These are phyloP conservation scores for Mustela lutreola DNA, from an alignment of 2,113 vertebrate genomes.

Conservation along the genomic window DNA sequence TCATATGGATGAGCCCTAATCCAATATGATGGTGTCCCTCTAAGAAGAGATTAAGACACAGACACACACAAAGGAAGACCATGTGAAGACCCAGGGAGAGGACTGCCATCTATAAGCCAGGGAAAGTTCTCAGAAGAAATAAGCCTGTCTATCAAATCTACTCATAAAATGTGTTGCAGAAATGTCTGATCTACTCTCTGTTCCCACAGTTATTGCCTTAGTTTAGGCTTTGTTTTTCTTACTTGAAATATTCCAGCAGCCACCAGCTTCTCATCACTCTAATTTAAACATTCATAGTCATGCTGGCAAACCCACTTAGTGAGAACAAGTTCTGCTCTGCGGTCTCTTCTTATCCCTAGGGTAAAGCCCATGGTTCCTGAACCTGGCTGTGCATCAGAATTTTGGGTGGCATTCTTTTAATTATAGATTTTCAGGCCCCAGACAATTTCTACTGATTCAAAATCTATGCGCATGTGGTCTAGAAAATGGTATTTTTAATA, in stretches of 20 bases:
- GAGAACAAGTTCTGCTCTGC: background rate
- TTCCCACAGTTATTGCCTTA: background rate
- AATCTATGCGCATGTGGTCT: background rate
- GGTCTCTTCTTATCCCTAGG: background rate
- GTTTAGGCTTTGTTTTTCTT: background rate
- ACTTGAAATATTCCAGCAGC: background rate
- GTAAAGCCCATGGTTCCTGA: background rate
- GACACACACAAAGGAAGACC: background rate
- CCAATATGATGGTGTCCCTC: background rate
- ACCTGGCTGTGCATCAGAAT: background rate
- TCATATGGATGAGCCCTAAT: background rate
- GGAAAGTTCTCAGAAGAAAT: background rate
- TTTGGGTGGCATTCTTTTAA: background rate
- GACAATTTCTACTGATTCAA: background rate
- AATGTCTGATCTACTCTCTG: background rate
- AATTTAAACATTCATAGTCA: background rate
- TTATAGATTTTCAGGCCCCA: background rate
- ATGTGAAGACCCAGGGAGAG: background rate
- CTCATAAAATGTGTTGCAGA: background rate
- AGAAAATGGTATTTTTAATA: constrained; percentile 19
- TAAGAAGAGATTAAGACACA: background rate
- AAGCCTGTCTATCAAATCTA: background rate
- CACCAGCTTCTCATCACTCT: background rate
- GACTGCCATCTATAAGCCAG: background rate
- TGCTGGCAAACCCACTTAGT: background rate